A percentile compares a stretch with the other conserved stretches of the same genome.
These are phyloP conservation scores for Ecdyonurus torrentis DNA, from an alignment of 2,888 invertebrate genomes.

Conservation along the genomic window DNA sequence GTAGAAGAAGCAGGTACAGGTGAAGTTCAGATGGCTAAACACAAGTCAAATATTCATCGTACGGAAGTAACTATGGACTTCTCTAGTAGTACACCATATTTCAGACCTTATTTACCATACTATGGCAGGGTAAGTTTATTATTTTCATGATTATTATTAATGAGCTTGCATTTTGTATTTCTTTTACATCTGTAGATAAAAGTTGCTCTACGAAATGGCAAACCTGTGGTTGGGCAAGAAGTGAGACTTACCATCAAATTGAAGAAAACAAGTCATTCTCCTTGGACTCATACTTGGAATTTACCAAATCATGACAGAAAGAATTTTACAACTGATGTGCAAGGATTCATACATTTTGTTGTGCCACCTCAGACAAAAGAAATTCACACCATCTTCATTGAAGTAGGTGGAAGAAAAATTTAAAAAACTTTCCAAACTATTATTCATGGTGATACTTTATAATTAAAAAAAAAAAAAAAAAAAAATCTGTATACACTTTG, in stretches of 20 bases:
- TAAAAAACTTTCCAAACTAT: too few relatives aligned
- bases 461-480: too few relatives aligned
- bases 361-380: constrained; percentile 22
- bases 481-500: too few relatives aligned
- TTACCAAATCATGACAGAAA: constrained; percentile 20
- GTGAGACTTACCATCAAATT: constrained; percentile 25
- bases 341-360: constrained; percentile 25
- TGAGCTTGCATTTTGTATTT: too few relatives aligned
- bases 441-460: too few relatives aligned
- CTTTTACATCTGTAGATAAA: constrained; percentile 21
- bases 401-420: not conserved
- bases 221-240: constrained; percentile 23
- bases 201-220: constrained; percentile 23
- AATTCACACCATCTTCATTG: not conserved
- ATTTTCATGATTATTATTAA: not conserved
- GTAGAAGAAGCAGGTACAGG: constrained; percentile 43
- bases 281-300: constrained; percentile 18
- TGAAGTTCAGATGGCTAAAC: constrained; percentile 40
- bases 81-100: constrained; percentile 32
- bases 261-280: constrained; percentile 23
- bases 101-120: constrained; percentile 54
- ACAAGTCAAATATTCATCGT: constrained; percentile 37
- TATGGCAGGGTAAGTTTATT: constrained; percentile 35
- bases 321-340: constrained; percentile 23
- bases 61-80: constrained; percentile 40